phyloP scores from a whole-genome alignment of 2,797 vertebrate species.

The Helarctos malayanus region DNA sequence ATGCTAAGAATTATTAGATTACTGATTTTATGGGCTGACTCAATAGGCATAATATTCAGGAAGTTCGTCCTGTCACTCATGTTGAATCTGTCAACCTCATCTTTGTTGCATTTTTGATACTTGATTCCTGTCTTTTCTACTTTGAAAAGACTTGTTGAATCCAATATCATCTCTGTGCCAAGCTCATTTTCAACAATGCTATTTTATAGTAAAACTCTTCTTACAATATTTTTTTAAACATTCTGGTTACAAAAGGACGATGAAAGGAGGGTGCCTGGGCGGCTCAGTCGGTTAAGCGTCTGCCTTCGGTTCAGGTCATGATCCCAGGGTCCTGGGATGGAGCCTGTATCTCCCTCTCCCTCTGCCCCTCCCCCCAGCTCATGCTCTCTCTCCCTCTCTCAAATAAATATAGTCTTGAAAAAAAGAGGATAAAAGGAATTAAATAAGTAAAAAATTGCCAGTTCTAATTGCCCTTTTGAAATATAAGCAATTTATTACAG shows the following conservation, averaged over 20 bases:
- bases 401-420: neutral
- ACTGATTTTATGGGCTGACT: neutral
- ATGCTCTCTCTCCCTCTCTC: neutral
- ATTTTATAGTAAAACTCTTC: slow-evolving; percentile 13
- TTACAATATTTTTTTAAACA: slow-evolving; percentile 18
- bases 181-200: slow-evolving; percentile 34
- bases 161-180: neutral
- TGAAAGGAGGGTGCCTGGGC: neutral
- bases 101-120: neutral
- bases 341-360: neutral
- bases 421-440: neutral
- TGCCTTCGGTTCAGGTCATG: neutral
- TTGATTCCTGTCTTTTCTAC: neutral
- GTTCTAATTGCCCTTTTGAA: slow-evolving; percentile 55
- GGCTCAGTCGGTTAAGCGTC: neutral
- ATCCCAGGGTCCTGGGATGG: neutral
- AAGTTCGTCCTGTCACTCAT: neutral
- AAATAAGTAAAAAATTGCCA: slow-evolving; percentile 24
- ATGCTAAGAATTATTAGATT: neutral
- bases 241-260: neutral
- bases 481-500: slow-evolving; percentile 22
- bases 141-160: neutral
- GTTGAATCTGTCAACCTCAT: neutral
- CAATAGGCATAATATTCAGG: neutral
- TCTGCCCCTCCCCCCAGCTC: neutral